phyloP scores from a whole-genome alignment of 2,888 invertebrate species.

The Phytoseiulus persimilis region DNA sequence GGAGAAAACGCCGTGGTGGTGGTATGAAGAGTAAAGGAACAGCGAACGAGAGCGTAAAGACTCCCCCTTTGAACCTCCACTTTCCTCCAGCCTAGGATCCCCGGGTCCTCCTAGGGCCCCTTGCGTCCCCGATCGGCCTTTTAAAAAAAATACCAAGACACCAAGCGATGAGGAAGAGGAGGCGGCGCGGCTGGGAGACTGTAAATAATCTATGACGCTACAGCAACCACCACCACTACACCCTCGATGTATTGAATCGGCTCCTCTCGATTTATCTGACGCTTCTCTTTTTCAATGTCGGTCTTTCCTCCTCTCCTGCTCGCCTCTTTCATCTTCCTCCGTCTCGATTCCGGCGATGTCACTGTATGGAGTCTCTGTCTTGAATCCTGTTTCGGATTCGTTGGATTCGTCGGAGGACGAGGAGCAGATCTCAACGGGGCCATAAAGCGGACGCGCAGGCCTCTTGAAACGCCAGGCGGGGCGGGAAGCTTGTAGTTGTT shows the following conservation, averaged over 20 bases:
- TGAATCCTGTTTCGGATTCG: not conserved
- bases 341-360: not conserved
- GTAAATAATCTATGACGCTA: constrained; percentile 39
- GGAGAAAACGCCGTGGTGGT: not conserved
- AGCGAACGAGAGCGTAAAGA: not conserved
- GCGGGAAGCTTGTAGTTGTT: not conserved
- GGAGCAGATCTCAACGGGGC: not conserved
- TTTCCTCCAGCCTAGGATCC: not conserved
- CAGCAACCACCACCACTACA: not conserved
- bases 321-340: not conserved
- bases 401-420: not conserved
- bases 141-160: not conserved
- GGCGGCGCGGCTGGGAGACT: constrained; percentile 13
- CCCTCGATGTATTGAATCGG: not conserved
- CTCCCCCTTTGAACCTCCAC: not conserved
- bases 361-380: not conserved
- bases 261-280: not conserved
- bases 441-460: not conserved
- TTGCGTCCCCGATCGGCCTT: not conserved
- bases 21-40: not conserved
- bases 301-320: not conserved
- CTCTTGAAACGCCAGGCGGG: not conserved
- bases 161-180: not conserved
- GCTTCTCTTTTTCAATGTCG: not conserved
- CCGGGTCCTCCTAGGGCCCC: not conserved